Base-by-base conservation (phyloP, 2,797 vertebrate genomes). In the Myotis daubentonii region DNA sequence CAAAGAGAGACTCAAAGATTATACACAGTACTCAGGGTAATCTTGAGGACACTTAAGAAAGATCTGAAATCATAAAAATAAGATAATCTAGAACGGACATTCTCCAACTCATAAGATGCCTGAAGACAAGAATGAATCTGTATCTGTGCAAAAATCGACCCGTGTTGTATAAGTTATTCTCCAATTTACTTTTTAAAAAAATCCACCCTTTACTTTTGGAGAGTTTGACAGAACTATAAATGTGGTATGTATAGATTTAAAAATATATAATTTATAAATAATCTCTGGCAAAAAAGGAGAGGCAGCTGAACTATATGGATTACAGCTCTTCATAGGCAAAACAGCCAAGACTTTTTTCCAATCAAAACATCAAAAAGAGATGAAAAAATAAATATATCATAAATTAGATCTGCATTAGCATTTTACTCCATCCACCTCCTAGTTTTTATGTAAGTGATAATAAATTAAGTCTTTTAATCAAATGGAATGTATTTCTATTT, bases 331-430 rank as follows among this genome's bases (percentile, higher is more conserved):
- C 28, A 25, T 1, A 41, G 36, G 33, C 55, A 87, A 87, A 89
- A 89, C 3, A 68, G 11, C 15, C 10, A 72, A 41, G 13, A 13
- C 2, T 20, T n/a, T 68, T 12, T 82, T 60, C 66, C 23, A 93
- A 25, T 70, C 38, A 47, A 94, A 72, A 74, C 8, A 79, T 84
- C 47, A 72, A 66, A 91, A 23, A 65, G 41, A 74, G 7, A 19
- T 92, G 16, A 28, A 93, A 90, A 92, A 96, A 55, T 47, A 86
- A 84, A 83, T 38, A 72, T 8, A 66, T 44, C 28, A 81, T 93
- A 91, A 87, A n/a, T 79, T 38, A 87, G 19, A 41, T 66, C 28
- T 79, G 6, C 22, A 44, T 55, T 25, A 68, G 38, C 57, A 70
- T 68, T 65, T 62, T 84, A 79, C 33, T 30, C 2, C 8, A 93